Conservation (phyloP, 2,113 vertebrate genomes). For the Cardinalis cardinalis region DNA sequence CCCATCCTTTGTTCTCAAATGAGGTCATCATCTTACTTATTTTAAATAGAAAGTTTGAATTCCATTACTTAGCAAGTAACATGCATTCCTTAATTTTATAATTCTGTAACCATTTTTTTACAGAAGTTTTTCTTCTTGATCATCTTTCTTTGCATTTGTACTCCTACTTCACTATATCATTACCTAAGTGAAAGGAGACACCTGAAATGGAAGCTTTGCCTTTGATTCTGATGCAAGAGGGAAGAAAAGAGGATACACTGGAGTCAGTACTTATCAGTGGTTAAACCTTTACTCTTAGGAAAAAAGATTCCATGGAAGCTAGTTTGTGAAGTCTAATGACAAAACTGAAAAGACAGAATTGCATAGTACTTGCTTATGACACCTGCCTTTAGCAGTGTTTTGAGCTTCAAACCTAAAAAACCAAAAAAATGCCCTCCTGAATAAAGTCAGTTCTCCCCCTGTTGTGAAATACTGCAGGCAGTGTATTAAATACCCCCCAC, state of each 20-base stretch:
- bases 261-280: not conserved
- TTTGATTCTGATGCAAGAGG: not conserved
- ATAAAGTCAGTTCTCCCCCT: not conserved
- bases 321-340: not conserved
- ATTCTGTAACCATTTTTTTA: not conserved
- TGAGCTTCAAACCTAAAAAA: not conserved
- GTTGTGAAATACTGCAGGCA: not conserved
- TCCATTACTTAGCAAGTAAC: not conserved
- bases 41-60: not conserved
- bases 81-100: not conserved
- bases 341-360: not conserved
- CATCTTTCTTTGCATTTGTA: not conserved
- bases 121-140: not conserved
- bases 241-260: not conserved
- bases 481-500: not conserved
- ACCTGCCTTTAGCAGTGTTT: not conserved
- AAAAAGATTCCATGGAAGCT: not conserved
- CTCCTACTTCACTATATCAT: not conserved
- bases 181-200: not conserved
- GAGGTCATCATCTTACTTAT: not conserved
- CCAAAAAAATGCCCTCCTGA: accelerated
- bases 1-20: not conserved
- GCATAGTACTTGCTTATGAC: not conserved
- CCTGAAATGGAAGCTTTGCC: not conserved
- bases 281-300: not conserved